Base-by-base conservation (phyloP, 1,140 invertebrate species). In the Zophobas morio region DNA sequence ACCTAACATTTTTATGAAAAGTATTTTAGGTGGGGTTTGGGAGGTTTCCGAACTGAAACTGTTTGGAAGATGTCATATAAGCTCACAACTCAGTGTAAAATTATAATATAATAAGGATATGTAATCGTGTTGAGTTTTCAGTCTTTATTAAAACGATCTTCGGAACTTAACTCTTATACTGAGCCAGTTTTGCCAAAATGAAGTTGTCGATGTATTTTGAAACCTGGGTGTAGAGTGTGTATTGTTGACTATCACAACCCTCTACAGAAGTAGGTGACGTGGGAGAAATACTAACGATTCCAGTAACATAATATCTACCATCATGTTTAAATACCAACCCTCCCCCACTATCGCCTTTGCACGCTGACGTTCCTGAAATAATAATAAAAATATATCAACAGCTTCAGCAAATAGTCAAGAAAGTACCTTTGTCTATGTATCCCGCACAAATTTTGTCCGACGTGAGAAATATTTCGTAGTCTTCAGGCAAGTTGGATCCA, bases 271-370 rank as follows among this genome's bases (percentile, higher is more conserved):
- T 3, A 20, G 60, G 39, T 32, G 71, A 20, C 1, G 5, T 47
- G 5, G 71, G 71, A 1, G 71, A 73, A 37, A 73, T 34, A 73
- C 71, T 73, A 8, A 73, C 71, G 56, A 73, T 20, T n/a, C 71
- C 71, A 54, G 71, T 56, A n/a, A 73, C 20, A 34, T 73, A 73
- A 39, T 56, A 73, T 20, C 71, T 36, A 1, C 35, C 39, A 5
- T 53, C 4, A 47, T 39, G 36, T 42, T 54, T 53, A 36, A 73
- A 46, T 1, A 54, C 49, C 3, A 73, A 54, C 1, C 40, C 40
- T 0, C 71, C 71, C 0, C 71, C 71, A 37, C 40, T 54, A 35
- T 73, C 71, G 3, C 71, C 71, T 1, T 20, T 53, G 8, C 71
- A 73, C 3, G 37, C 71, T 6, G 49, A 36, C 6, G 37, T 36